Conservation (phyloP, 2,888 invertebrate genomes). For the Tipula confusa region DNA sequence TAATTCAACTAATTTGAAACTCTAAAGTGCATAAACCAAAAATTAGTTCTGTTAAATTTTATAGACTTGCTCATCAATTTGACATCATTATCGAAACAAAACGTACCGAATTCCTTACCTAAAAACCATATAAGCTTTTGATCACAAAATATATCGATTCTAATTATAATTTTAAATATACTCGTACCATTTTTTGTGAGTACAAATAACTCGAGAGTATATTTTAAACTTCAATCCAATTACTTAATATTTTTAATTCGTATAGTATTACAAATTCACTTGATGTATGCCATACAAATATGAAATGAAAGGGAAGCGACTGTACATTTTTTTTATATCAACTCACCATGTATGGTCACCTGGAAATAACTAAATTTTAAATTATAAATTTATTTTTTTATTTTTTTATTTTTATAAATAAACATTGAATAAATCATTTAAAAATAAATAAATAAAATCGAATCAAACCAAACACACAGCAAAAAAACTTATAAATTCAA, state of each 20-base stretch:
- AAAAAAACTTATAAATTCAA: not conserved
- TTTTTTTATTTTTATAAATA: not conserved
- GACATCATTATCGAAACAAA: not conserved
- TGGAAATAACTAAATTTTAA: conserved; percentile 12
- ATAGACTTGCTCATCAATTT: not conserved
- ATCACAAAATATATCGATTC: not conserved
- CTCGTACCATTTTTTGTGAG: too few relatives aligned
- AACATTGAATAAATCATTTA: not conserved
- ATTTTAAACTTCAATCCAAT: not conserved
- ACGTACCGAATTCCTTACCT: not conserved
- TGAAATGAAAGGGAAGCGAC: not conserved
- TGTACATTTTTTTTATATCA: not conserved
- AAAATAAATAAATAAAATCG: not conserved
- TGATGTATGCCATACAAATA: not conserved
- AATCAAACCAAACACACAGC: not conserved
- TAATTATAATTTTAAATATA: too few relatives aligned
- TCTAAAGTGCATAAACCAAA: too few relatives aligned
- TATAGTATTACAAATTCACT: not conserved
- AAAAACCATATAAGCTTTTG: not conserved
- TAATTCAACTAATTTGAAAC: too few relatives aligned
- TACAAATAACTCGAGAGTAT: too few relatives aligned
- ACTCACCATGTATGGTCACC: not conserved
- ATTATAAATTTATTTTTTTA: too few relatives aligned
- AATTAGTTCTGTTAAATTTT: too few relatives aligned
- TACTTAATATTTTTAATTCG: not conserved